These are phyloP conservation scores for Myanophis thanlyinensis DNA, from an alignment of 2,113 vertebrate species.

Conservation along the genomic window DNA sequence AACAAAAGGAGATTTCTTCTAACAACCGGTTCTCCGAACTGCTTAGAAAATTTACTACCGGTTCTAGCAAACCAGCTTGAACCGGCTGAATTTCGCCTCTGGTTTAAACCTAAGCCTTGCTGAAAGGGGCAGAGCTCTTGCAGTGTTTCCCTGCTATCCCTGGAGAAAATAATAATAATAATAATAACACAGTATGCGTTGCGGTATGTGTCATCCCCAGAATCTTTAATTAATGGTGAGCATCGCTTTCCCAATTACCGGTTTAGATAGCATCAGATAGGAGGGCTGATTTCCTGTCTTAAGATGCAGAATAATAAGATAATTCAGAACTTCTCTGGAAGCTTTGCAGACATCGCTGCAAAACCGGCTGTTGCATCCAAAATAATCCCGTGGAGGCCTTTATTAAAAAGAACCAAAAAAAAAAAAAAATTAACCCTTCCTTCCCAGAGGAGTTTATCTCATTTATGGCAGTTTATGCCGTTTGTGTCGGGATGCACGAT, in stretches of 20 bases:
- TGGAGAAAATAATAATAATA: accelerated
- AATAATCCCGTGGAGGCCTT: not conserved
- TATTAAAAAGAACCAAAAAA: too few relatives aligned
- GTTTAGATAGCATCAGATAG: not conserved
- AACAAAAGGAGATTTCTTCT: too few relatives aligned
- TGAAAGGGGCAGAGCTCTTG: not conserved
- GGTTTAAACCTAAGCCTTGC: too few relatives aligned
- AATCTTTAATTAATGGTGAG: not conserved
- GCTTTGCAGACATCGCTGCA: not conserved
- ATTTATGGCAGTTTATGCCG: not conserved
- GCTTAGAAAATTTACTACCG: too few relatives aligned
- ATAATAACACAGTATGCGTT: not conserved
- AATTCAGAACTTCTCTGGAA: not conserved
- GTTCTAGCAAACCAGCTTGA: too few relatives aligned
- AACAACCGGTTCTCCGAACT: too few relatives aligned
- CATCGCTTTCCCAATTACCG: not conserved
- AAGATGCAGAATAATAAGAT: not conserved
- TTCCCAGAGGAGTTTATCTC: not conserved
- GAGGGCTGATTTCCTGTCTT: not conserved
- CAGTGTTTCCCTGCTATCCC: not conserved
- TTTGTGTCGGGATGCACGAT: not conserved
- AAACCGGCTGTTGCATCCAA: not conserved
- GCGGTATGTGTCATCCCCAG: not conserved
- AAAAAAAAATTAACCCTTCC: not conserved
- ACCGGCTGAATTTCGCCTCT: too few relatives aligned